A percentile compares a stretch with the other conserved stretches of the same genome.
These are phyloP conservation scores for Ips typographus DNA, from an alignment of 1,140 invertebrate species.

Conservation along the genomic window DNA sequence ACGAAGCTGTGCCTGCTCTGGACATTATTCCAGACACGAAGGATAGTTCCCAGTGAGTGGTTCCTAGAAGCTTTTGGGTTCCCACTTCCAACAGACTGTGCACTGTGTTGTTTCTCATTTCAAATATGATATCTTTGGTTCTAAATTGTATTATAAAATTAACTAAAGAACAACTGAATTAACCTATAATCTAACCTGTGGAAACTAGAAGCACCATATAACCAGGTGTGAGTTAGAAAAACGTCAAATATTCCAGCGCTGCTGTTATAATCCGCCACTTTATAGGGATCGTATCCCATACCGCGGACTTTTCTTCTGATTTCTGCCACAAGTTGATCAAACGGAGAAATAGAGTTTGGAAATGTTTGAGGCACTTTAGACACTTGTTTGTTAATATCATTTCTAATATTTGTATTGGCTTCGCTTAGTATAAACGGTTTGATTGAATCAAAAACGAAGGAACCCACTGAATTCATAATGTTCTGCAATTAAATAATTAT, in stretches of 20 bases:
- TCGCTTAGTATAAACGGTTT: conserved; percentile 79
- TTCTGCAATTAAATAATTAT: background rate
- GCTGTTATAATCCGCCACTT: conserved; percentile 68
- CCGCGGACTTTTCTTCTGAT: conserved; percentile 68
- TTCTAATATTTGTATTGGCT: conserved; percentile 66
- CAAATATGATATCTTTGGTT: conserved; percentile 69
- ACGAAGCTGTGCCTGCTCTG: conserved; percentile 68
- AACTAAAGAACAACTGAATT: background rate
- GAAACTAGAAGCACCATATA: conserved; percentile 76
- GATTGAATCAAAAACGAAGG: conserved; percentile 81
- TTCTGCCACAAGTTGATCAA: conserved; percentile 78
- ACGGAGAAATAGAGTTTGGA: conserved; percentile 81
- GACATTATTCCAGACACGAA: conserved; percentile 66
- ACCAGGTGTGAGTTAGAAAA: conserved; percentile 70
- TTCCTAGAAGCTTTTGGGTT: conserved; percentile 74
- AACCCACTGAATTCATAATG: conserved; percentile 74
- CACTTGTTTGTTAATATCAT: conserved; percentile 58
- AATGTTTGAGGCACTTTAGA: conserved; percentile 68
- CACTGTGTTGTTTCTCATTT: conserved; percentile 70
- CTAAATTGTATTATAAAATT: conserved; percentile 15
- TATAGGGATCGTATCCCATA: conserved; percentile 73
- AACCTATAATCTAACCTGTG: conserved; percentile 53
- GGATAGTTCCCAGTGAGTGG: conserved; percentile 74
- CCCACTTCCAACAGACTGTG: conserved; percentile 70
- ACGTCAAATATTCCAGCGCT: conserved; percentile 68